phyloP scores from a whole-genome alignment of 2,113 vertebrate species.

The Erythrocebus patas region DNA sequence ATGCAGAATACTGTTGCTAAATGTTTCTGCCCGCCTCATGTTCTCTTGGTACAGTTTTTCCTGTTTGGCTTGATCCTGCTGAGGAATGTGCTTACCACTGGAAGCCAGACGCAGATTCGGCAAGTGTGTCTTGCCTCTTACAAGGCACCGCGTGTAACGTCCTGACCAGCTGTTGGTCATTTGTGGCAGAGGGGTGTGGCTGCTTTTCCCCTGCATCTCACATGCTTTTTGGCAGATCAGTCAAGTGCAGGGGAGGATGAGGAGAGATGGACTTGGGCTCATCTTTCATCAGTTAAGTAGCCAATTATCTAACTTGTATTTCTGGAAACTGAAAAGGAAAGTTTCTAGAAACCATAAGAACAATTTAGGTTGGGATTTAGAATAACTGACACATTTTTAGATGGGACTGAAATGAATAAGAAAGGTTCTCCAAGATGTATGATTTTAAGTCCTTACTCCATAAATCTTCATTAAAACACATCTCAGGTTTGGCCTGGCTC shows the following conservation, averaged over 20 bases:
- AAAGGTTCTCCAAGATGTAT: not conserved
- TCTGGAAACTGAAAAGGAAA: not conserved
- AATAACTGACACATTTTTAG: not conserved
- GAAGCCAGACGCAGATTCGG: not conserved
- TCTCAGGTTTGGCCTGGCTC: not conserved
- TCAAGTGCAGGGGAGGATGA: no score
- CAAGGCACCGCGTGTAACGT: rapidly evolving
- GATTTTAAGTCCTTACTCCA: not conserved
- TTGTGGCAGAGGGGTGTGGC: not conserved
- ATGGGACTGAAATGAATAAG: not conserved
- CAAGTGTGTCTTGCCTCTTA: not conserved
- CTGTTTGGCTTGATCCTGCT: rapidly evolving
- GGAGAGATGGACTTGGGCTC: not conserved
- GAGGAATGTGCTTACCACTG: not conserved
- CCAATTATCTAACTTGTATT: not conserved
- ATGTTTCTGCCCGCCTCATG: not conserved
- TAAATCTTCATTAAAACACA: not conserved
- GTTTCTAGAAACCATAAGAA: not conserved
- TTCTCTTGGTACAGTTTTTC: not conserved
- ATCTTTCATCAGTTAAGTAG: not conserved
- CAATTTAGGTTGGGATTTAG: not conserved
- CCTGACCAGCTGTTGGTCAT: rapidly evolving
- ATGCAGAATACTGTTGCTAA: rapidly evolving
- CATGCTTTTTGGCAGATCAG: not conserved
- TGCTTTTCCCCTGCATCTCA: not conserved